Conservation (phyloP, 2,888 invertebrate species). For the Ecdyonurus torrentis region DNA sequence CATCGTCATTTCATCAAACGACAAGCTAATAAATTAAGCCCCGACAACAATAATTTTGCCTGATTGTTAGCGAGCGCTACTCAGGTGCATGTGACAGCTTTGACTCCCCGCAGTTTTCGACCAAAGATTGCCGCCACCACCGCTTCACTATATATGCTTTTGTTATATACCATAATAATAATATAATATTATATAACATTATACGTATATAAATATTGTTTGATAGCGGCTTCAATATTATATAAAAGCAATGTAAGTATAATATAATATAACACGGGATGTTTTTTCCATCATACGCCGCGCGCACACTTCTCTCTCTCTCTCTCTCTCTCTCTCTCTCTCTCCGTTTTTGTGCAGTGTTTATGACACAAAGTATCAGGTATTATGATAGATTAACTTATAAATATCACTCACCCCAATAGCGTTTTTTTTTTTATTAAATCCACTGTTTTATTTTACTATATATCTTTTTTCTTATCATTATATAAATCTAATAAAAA, state of each 20-base stretch:
- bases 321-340: no score
- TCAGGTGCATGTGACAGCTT: constrained; percentile 9
- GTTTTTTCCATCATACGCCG: no score
- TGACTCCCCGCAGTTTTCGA: neutral
- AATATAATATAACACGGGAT: no score
- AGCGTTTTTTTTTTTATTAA: neutral
- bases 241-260: no score
- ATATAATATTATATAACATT: neutral
- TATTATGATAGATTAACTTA: neutral
- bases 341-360: no score
- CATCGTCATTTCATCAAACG: constrained; percentile 1
- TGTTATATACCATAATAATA: neutral
- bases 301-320: no score
- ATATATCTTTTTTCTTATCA: neutral
- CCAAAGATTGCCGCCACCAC: neutral
- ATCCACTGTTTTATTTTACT: neutral
- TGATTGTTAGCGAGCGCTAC: constrained; percentile 8
- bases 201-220: neutral
- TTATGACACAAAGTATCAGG: neutral
- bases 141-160: no score
- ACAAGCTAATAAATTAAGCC: constrained; percentile 8
- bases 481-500: neutral
- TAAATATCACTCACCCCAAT: no score
- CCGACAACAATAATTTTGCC: constrained; percentile 7
- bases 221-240: neutral